Percentiles rank a stretch among this genome's conserved stretches.
Conservation (phyloP, 64 coral and sea anemone species). For the Stichodactyla mertensii region DNA sequence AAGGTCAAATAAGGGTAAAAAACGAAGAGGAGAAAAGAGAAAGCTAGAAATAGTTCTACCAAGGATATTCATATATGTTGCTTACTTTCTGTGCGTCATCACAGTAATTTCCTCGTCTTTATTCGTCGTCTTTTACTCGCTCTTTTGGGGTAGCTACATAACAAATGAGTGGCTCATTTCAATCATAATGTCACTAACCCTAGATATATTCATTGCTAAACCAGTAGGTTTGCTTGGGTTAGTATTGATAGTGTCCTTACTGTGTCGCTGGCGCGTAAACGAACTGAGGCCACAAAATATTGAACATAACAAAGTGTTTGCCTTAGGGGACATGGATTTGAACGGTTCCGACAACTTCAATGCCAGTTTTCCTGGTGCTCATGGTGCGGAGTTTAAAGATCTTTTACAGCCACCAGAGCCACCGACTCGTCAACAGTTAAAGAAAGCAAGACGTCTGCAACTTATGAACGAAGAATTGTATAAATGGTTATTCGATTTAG, state of each 20-base stretch:
- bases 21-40: background rate
- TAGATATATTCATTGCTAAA: slow-evolving; percentile 47
- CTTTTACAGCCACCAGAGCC: slow-evolving; percentile 25
- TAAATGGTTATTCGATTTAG: background rate
- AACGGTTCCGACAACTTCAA: background rate
- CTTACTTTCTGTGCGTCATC: slow-evolving; percentile 33
- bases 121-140: slow-evolving; percentile 41
- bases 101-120: slow-evolving; percentile 7
- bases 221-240: slow-evolving; percentile 12
- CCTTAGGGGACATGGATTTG: slow-evolving; percentile 8
- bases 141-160: slow-evolving; percentile 36
- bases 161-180: slow-evolving; percentile 43
- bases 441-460: slow-evolving; percentile 6
- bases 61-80: slow-evolving; percentile 10
- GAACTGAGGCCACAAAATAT: background rate
- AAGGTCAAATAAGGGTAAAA: background rate
- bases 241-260: background rate
- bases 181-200: slow-evolving; percentile 21
- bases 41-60: background rate
- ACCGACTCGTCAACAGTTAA: slow-evolving; percentile 15
- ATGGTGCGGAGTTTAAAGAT: background rate
- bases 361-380: background rate
- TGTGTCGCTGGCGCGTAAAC: background rate
- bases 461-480: slow-evolving; percentile 13
- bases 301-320: background rate